Evolutionary conservation across 2,888 invertebrate genomes (phyloP).

Genomic region (Seladonia tumulorum): DNA sequence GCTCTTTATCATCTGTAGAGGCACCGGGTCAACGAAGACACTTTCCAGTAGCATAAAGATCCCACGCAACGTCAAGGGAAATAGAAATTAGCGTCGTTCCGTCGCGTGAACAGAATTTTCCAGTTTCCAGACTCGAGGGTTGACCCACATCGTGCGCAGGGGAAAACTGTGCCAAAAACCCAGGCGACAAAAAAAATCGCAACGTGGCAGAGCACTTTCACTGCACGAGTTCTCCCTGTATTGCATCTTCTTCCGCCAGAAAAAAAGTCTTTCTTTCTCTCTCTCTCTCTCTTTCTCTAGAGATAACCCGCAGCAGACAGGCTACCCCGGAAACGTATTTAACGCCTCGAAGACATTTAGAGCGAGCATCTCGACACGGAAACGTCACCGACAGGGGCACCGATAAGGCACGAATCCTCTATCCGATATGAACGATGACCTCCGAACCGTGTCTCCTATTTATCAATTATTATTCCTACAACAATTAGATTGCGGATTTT

Average conservation of each 20-base stretch:
- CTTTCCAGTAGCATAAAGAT: neutral
- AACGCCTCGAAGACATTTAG: slow-evolving; percentile 38
- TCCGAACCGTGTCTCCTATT: neutral
- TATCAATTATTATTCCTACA: too few species aligned
- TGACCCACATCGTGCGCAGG: slow-evolving; percentile 11
- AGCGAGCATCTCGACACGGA: slow-evolving; percentile 43
- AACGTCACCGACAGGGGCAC: slow-evolving; percentile 34
- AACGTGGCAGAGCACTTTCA: slow-evolving; percentile 14
- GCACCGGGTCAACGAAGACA: neutral
- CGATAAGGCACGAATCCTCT: slow-evolving; percentile 69
- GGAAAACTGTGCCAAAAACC: slow-evolving; percentile 21
- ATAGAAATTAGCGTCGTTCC: neutral
- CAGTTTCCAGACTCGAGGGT: neutral
- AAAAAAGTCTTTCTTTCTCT: neutral
- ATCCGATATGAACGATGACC: slow-evolving; percentile 51
- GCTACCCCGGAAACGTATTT: slow-evolving; percentile 34
- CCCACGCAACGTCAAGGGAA: neutral
- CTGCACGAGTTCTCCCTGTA: slow-evolving; percentile 1
- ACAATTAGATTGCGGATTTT: too few species aligned
- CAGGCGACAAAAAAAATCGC: neutral
- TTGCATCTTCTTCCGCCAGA: neutral
- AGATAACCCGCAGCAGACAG: neutral
- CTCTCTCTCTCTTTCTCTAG: neutral
- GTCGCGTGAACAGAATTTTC: slow-evolving; percentile 3
- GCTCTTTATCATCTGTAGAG: neutral